Evolutionary conservation across 2,797 vertebrate genomes (phyloP), one percentile per base, ranked within the genome.

Genomic region (Mus caroli): DNA sequence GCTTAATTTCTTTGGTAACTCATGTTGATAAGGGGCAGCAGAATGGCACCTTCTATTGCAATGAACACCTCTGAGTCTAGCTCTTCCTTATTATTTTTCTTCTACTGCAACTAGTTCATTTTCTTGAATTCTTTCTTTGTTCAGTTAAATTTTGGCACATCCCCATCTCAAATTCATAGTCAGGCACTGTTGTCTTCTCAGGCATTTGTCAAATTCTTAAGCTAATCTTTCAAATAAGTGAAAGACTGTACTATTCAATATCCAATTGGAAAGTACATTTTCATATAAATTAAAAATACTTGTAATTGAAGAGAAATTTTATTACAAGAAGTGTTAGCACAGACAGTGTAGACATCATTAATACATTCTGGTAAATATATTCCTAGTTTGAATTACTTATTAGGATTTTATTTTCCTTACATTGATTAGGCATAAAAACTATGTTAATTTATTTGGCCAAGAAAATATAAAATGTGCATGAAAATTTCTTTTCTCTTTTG

Each of bases 221-320:
- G 69, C 20, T 92, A 34, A 93, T 92, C 76, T 90, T 96, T 77
- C 34, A 83, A 78, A 92, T 78, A 26, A 83, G 40, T 75, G 24
- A 73, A 75, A 58, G 24, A 26, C 6, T 17, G 46, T n/a, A 50
- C 17, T 40, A 64, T 80, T 95, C 40, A 77, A 82, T 79, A 93
- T 62, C 90, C 2, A 79, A 1, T 79, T 52, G 20, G 11, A 76
- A 94, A 85, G 40, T 56, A 40, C 14, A 26, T 54, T 71, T 87
- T 26, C 9, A 62, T 56, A 64, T 60, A 69, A 90, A 71, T 79
- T 14, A 95, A 96, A 90, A 91, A 37, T 14, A 78, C 28, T 78
- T 92, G 22, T 69, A 95, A 94, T 75, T 75, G 17, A 71, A 62
- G n/a, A 93, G 22, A 8, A 93, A 73, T 78, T 93, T 96, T 71